Evolutionary conservation across 1,140 invertebrate species (phyloP).

Genomic region (Rhagoletis pomonella): DNA sequence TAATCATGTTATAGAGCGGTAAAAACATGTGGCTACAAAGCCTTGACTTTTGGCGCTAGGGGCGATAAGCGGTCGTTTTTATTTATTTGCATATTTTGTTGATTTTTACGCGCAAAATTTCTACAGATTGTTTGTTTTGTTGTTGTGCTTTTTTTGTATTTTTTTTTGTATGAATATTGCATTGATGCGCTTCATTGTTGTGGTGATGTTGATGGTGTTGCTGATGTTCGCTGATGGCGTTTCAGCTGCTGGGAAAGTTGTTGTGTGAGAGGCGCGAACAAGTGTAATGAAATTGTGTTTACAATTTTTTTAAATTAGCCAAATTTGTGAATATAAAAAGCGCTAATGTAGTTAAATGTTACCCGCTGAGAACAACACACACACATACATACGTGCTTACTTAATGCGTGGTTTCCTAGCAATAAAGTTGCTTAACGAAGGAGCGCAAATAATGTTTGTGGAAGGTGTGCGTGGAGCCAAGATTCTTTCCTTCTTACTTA

Average conservation of each 20-base stretch:
- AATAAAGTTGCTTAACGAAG: no score
- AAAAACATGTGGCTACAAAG: constrained; percentile 44
- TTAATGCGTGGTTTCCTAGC: no score
- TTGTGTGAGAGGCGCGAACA: neutral
- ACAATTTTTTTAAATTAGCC: constrained; percentile 46
- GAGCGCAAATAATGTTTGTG: no score
- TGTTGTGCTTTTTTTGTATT: neutral
- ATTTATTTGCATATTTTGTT: constrained; percentile 18
- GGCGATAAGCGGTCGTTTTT: constrained; percentile 34
- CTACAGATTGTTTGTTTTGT: neutral
- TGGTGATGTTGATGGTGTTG: constrained; percentile 2
- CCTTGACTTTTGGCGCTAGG: constrained; percentile 48
- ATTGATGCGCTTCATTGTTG: constrained; percentile 12
- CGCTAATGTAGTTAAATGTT: constrained; percentile 1
- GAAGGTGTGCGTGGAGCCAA: no score
- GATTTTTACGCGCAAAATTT: neutral
- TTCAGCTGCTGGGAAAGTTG: neutral
- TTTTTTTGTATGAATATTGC: neutral
- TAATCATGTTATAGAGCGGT: constrained; percentile 54
- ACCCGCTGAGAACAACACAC: neutral
- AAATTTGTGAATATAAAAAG: constrained; percentile 48
- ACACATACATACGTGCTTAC: no score
- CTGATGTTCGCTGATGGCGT: constrained; percentile 6
- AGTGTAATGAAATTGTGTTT: constrained; percentile 39
- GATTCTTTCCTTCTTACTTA: no score